Evolutionary conservation across 1,140 invertebrate genomes (phyloP), one percentile per base, ranked within the genome.

Genomic region (Luehdorfia chinensis): DNA sequence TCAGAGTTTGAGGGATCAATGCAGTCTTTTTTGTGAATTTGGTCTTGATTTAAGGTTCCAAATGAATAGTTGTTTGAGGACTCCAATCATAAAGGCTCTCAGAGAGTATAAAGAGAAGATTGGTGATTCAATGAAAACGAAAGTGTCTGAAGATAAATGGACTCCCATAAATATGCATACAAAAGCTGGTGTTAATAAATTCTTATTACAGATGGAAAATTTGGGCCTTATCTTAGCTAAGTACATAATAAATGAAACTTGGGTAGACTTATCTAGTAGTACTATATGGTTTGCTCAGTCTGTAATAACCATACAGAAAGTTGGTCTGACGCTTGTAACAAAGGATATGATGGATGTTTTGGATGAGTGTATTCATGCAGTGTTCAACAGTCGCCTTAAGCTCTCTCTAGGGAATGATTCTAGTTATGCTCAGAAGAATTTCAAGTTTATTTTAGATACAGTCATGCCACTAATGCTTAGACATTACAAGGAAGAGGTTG

Each of bases 21-120:
- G 95, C 67, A 62, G 50, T 27, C 49, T 90, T 33, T 88, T 90
- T 28, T 89, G 87, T 50, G 88, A 90, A 57, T 90, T 90, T 64
- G 89, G 89, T 12, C 65, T 90, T 46, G 89, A 90, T 68, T 81
- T 98, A 18, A 90, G 91, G 33, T 97, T 96, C 77, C 92, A 95
- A 64, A 85, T 98, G 36, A 94, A 97, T 64, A 91, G 92, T 18
- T 90, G 95, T 48, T 84, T 98, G 21, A 88, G 93, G 54, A 87
- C 88, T 7, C 92, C 94, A 11, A 87, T 87, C 9, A 79, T 74
- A 30, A 87, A 86, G 65, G 73, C 84, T 14, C 57, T 88, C 19
- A 77, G 66, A 57, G 87, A 88, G 48, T 87, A 87, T 55, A 87
- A 84, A 55, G 84, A 87, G 13, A 87, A 80, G 59, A 73, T 79